Evolutionary conservation across 2,797 vertebrate genomes (phyloP), one percentile per base, ranked within the genome.

Genomic region (Melanotaenia boesemani): DNA sequence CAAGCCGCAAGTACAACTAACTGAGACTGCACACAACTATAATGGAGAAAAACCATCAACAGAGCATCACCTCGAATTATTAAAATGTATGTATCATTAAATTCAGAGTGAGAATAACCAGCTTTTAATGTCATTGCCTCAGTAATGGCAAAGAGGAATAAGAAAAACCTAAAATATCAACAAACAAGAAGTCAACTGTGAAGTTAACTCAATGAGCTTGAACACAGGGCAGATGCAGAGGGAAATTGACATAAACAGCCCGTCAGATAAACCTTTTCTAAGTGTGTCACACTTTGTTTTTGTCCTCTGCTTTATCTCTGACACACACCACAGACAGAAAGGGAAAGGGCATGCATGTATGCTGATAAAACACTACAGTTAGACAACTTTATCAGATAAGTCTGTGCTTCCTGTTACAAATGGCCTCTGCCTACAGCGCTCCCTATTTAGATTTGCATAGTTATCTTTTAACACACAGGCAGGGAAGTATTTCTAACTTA

Each of bases 361-460:
- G n/a, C 70, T 70, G 87, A 91, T 90, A 89, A 81, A 74, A 81
- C 72, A n/a, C 56, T 54, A 60, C 80, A 82, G 76, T 50, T 39
- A 32, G 82, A 76, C 61, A 71, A 69, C 77, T 81, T 76, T 15
- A 81, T 86, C 84, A 78, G 81, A 86, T 82, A 72, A 37, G 62
- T 11, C n/a, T 13, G 20, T 71, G 66, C 76, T 85, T 86, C 86
- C 83, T 86, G 76, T 59, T 80, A 76, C 70, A 60, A 46, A 63
- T 65, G 7, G 68, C 60, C 62, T 34, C 48, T 22, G 62, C 10
- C 57, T 32, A 2, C 73, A 74, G n/a, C 46, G 26, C 68, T 74
- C 62, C 44, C 28, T 46, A 20, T 72, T 68, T 65, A 67, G 50
- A 90, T 89, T 84, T 84, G 83, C 78, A 87, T 85, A 24, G 28